Conservation (phyloP, 1,140 invertebrate species). For the Orchesella cincta region DNA sequence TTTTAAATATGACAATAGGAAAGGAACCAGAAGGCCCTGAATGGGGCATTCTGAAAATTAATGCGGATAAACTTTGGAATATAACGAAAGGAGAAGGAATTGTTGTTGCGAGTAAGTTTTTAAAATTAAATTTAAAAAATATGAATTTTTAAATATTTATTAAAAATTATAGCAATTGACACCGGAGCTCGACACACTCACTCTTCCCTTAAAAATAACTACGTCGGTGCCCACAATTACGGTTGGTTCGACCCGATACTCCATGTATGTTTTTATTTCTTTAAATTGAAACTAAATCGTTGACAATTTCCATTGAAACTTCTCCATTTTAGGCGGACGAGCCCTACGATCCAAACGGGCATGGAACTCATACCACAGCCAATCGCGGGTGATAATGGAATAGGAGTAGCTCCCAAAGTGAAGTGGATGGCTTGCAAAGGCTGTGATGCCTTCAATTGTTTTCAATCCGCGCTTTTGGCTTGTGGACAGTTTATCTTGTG, state of each 20-base stretch:
- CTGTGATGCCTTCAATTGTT: neutral
- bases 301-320: too few relatives aligned
- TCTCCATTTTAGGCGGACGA: too few relatives aligned
- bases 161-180: too few relatives aligned
- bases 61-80: conserved; percentile 35
- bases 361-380: conserved; percentile 40
- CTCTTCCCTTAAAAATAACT: conserved; percentile 30
- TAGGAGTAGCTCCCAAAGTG: conserved; percentile 38
- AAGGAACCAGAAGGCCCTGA: neutral
- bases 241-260: conserved; percentile 41
- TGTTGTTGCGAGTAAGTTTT: conserved; percentile 30
- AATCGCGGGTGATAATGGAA: conserved; percentile 1
- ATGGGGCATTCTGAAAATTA: conserved; percentile 39
- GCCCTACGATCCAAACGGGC: conserved; percentile 36
- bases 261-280: too few relatives aligned
- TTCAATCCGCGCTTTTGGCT: neutral
- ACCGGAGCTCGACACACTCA: conserved; percentile 37
- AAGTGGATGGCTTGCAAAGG: conserved; percentile 43
- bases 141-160: too few relatives aligned
- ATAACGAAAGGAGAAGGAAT: conserved; percentile 26
- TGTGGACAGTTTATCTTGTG: conserved; percentile 43
- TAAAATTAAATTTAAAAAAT: too few relatives aligned
- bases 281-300: too few relatives aligned
- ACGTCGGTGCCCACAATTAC: neutral
- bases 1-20: neutral